Evolutionary conservation across 2,797 vertebrate genomes (phyloP).

Genomic region (Phoeniculus purpureus): DNA sequence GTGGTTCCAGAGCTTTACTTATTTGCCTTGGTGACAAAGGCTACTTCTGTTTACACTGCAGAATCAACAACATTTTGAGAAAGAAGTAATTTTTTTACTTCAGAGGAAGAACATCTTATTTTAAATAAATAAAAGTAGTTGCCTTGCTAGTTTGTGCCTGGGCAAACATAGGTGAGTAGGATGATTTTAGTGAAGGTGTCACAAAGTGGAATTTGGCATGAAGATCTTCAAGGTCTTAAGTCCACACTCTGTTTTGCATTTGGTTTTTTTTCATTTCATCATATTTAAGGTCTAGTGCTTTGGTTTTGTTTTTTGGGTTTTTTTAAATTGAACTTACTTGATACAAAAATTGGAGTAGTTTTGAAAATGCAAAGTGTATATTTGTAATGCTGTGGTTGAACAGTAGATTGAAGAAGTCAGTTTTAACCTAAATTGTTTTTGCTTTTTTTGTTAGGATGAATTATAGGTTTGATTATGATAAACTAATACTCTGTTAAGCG

Average conservation of each 20-base stretch:
- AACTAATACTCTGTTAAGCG: neutral
- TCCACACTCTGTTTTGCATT: neutral
- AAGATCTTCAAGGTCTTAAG: neutral
- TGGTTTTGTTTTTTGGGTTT: neutral
- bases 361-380: neutral
- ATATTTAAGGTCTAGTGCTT: neutral
- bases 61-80: neutral
- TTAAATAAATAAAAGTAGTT: neutral
- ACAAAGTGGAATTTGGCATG: neutral
- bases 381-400: neutral
- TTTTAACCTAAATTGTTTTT: neutral
- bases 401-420: neutral
- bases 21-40: neutral
- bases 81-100: neutral
- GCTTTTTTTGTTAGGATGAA: neutral
- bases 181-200: fast-evolving
- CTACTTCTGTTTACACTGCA: neutral
- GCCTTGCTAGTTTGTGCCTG: neutral
- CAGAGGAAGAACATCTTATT: neutral
- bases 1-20: neutral
- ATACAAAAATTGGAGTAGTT: neutral
- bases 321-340: neutral
- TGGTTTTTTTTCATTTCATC: neutral
- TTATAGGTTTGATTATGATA: neutral
- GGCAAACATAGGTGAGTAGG: neutral